Percentiles rank a stretch among this genome's conserved stretches.
Conservation (phyloP, 2,888 invertebrate genomes). For the Tetragonisca angustula region DNA sequence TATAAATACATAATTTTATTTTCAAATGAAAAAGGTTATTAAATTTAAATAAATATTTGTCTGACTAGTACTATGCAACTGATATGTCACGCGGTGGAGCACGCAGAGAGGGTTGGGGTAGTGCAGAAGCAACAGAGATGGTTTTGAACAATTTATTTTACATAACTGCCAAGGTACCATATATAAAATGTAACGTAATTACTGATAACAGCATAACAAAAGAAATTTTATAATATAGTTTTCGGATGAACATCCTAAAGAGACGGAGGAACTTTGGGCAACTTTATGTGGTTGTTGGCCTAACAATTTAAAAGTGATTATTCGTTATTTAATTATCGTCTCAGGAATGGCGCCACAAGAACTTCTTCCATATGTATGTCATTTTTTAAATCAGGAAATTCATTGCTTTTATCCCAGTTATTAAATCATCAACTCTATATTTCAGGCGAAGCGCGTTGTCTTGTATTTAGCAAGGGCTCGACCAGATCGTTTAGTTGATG, state of each 20-base stretch:
- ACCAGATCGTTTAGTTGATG: slow-evolving; percentile 96
- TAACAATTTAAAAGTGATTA: slow-evolving; percentile 97
- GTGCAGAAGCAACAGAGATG: slow-evolving; percentile 99
- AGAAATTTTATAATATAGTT: slow-evolving; percentile 87
- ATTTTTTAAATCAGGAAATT: neutral
- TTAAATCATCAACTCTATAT: slow-evolving; percentile 3
- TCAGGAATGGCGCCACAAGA: slow-evolving; percentile 99
- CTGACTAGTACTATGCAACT: slow-evolving; percentile 84
- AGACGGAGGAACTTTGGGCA: slow-evolving; percentile 98
- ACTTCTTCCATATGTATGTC: slow-evolving; percentile 92
- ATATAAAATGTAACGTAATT: neutral
- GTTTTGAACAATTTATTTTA: slow-evolving; percentile 99
- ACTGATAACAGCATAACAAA: neutral
- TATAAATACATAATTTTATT: neutral
- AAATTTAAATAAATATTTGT: neutral
- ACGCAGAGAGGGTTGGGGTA: slow-evolving; percentile 97
- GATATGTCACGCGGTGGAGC: slow-evolving; percentile 88
- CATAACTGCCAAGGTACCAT: slow-evolving; percentile 95
- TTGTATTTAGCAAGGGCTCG: slow-evolving; percentile 96
- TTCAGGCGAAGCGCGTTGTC: slow-evolving; percentile 96
- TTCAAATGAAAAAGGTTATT: neutral
- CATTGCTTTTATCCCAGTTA: slow-evolving; percentile 16
- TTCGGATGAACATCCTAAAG: slow-evolving; percentile 97
- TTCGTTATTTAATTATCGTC: slow-evolving; percentile 97
- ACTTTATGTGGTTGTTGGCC: slow-evolving; percentile 98